These are phyloP conservation scores for Ormyrus pomaceus DNA, from an alignment of 2,888 invertebrate species.

Conservation along the genomic window DNA sequence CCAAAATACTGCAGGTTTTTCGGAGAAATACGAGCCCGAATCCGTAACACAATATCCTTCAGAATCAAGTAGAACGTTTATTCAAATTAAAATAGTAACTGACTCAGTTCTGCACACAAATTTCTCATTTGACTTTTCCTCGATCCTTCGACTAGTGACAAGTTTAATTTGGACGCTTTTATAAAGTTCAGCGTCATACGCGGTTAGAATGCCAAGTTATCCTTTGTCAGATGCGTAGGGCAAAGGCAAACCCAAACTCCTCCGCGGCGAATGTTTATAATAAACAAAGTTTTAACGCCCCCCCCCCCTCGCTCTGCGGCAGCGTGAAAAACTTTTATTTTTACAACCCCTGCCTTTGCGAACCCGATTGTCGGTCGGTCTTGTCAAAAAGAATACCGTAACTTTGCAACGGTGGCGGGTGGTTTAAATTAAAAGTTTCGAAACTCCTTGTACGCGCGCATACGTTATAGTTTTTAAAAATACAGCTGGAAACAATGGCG, in stretches of 20 bases:
- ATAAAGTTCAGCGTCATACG: neutral
- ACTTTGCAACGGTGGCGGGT: constrained; percentile 7
- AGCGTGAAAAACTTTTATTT: constrained; percentile 23
- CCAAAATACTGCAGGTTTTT: too few relatives aligned
- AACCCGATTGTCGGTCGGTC: neutral
- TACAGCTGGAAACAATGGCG: neutral
- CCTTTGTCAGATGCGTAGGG: constrained; percentile 20
- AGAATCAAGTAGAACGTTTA: too few relatives aligned
- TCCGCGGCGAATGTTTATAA: constrained; percentile 27
- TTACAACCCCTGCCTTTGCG: constrained; percentile 17
- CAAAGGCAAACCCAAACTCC: neutral
- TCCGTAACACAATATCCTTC: too few relatives aligned
- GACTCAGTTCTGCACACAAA: neutral
- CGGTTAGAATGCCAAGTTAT: constrained; percentile 1
- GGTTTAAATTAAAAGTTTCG: constrained; percentile 34
- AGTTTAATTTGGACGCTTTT: constrained; percentile 4
- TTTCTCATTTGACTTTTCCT: neutral
- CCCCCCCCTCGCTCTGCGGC: neutral
- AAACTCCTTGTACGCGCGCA: neutral
- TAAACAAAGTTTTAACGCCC: constrained; percentile 36
- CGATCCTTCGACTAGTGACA: neutral
- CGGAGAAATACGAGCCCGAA: too few relatives aligned
- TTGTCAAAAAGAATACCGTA: constrained; percentile 23
- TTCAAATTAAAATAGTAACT: too few relatives aligned
- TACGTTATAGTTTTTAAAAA: constrained; percentile 6